These are phyloP conservation scores for Saiga tatarica DNA, from an alignment of 2,113 vertebrate species.

Conservation along the genomic window DNA sequence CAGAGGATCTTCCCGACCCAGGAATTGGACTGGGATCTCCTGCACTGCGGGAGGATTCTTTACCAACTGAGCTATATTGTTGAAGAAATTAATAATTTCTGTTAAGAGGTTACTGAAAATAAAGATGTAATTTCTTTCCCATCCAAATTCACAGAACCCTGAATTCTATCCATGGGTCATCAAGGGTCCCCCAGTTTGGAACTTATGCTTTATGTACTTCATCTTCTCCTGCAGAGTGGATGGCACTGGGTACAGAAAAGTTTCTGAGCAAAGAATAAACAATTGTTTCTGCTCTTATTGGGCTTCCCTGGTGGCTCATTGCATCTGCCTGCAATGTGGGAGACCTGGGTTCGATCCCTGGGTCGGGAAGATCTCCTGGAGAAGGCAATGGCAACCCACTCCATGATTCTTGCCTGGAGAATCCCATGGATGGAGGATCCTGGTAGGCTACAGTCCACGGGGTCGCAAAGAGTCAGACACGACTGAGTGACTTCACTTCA, in stretches of 20 bases:
- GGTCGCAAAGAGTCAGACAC: too few species aligned
- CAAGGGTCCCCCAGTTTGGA: neutral
- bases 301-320: too few species aligned
- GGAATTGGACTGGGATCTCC: neutral
- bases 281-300: neutral
- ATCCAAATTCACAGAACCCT: neutral
- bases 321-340: too few species aligned
- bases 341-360: too few species aligned
- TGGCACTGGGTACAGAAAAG: neutral
- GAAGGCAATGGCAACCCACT: too few species aligned
- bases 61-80: neutral
- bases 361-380: too few species aligned
- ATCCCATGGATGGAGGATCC: too few species aligned
- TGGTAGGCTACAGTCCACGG: too few species aligned
- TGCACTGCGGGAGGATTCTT: neutral
- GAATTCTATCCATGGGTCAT: neutral
- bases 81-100: neutral
- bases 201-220: neutral
- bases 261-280: neutral
- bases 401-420: too few species aligned
- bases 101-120: neutral
- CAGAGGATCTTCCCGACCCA: neutral
- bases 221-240: neutral
- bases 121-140: neutral
- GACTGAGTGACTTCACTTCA: too few species aligned